Percentiles rank a stretch among this genome's conserved stretches.
Evolutionary conservation across 2,888 invertebrate species (phyloP).

Genomic region (Rotaria macrura): DNA sequence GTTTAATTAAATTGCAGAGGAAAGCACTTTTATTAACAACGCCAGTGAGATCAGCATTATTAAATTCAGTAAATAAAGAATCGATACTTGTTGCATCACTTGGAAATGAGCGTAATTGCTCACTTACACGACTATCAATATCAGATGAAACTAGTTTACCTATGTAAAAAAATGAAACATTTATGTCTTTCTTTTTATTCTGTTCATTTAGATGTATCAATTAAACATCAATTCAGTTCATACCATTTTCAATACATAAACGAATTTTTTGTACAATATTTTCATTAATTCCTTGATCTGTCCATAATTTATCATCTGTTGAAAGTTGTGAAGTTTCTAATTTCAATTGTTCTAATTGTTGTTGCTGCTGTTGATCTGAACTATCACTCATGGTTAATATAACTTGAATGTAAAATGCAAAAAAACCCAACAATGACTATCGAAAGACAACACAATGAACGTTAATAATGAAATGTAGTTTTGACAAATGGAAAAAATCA

Average conservation of each 20-base stretch:
- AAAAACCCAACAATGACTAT: too few relatives aligned
- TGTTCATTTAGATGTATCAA: too few relatives aligned
- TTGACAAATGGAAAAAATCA: not conserved
- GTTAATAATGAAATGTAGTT: not conserved
- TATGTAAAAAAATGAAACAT: too few relatives aligned
- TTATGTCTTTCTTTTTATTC: too few relatives aligned
- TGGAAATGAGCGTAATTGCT: not conserved
- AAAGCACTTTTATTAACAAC: slow-evolving; percentile 98
- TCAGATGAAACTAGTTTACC: not conserved
- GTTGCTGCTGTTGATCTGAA: not conserved
- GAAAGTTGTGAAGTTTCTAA: not conserved
- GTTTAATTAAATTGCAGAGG: slow-evolving; percentile 97
- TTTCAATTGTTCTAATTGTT: not conserved
- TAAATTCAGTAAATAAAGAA: slow-evolving; percentile 60
- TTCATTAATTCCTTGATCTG: not conserved
- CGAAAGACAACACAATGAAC: not conserved
- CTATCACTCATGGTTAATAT: not conserved
- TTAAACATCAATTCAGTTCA: not conserved
- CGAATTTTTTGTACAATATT: not conserved
- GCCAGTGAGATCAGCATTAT: slow-evolving; percentile 94
- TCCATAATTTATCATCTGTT: not conserved
- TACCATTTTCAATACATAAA: not conserved
- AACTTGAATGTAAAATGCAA: too few relatives aligned
- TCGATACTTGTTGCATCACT: not conserved
- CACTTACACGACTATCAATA: not conserved